A percentile compares a stretch with the other conserved stretches of the same genome.
phyloP scores from a whole-genome alignment of 2,113 vertebrate species.

The Falcunculus frontatus region DNA sequence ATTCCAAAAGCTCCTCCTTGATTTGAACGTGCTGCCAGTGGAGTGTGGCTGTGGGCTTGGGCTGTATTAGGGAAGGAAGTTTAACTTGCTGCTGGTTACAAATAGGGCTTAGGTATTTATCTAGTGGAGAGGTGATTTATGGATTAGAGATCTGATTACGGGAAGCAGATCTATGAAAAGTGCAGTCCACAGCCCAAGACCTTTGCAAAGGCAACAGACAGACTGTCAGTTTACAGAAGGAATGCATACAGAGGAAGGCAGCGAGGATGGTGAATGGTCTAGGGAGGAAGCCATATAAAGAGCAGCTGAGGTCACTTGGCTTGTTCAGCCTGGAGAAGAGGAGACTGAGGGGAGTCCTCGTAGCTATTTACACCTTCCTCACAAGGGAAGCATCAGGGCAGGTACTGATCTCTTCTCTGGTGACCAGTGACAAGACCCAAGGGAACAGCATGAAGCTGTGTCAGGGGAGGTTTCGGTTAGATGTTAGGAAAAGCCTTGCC shows the following conservation, averaged over 20 bases:
- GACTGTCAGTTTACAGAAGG: neutral
- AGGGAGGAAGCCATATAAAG: neutral
- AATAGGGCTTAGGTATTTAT: neutral
- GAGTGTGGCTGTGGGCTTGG: neutral
- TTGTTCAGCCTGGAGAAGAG: neutral
- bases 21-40: neutral
- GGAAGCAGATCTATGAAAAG: neutral
- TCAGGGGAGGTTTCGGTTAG: neutral
- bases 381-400: neutral
- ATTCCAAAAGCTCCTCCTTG: neutral
- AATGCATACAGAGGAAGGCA: neutral
- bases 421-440: neutral
- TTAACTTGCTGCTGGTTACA: neutral
- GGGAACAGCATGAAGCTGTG: neutral
- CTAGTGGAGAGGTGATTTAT: neutral
- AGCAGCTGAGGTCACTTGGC: neutral
- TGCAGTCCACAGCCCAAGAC: neutral
- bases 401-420: neutral
- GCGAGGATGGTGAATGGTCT: rapidly evolving
- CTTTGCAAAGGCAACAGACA: neutral
- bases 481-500: neutral
- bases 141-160: neutral
- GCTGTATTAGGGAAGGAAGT: neutral
- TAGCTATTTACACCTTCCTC: neutral
- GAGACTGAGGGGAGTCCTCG: neutral